Conservation (phyloP, 2,113 vertebrate species). For the Protobothrops mucrosquamatus region DNA sequence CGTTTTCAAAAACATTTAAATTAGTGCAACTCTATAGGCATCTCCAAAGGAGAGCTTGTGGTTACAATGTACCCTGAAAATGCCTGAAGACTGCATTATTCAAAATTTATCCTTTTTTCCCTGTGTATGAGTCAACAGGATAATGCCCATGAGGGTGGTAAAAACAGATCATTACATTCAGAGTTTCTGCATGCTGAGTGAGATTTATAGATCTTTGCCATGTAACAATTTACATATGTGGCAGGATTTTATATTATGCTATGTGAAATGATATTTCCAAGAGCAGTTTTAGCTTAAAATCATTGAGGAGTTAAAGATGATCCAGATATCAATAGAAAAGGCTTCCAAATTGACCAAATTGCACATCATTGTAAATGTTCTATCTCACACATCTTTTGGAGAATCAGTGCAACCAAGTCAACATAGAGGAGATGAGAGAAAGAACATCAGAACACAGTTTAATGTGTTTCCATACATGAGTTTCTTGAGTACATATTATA, state of each 20-base stretch:
- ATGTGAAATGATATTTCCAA: not conserved
- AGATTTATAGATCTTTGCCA: conserved; percentile 50
- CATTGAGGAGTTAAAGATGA: not conserved
- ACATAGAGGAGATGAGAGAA: not conserved
- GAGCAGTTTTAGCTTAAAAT: not conserved
- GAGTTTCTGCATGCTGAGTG: conserved; percentile 11
- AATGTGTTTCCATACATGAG: not conserved
- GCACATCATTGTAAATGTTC: not conserved
- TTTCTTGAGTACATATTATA: not conserved
- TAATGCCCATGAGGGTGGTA: conserved; percentile 10
- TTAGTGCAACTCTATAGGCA: not conserved
- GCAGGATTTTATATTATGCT: not conserved
- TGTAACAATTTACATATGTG: not conserved
- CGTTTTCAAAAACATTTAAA: not conserved
- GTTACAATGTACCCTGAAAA: conserved; percentile 23
- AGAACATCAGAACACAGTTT: not conserved
- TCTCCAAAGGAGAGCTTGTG: conserved; percentile 13
- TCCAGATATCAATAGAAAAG: not conserved
- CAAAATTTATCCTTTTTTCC: conserved; percentile 47
- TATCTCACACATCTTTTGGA: not conserved
- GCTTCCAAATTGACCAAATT: not conserved
- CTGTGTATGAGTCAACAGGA: conserved; percentile 17
- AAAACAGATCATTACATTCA: conserved; percentile 16
- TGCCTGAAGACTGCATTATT: conserved; percentile 42
- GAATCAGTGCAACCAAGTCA: not conserved